Percentiles rank a stretch among this genome's conserved stretches.
Conservation (phyloP, 2,113 vertebrate genomes). For the Ceratotherium simum region DNA sequence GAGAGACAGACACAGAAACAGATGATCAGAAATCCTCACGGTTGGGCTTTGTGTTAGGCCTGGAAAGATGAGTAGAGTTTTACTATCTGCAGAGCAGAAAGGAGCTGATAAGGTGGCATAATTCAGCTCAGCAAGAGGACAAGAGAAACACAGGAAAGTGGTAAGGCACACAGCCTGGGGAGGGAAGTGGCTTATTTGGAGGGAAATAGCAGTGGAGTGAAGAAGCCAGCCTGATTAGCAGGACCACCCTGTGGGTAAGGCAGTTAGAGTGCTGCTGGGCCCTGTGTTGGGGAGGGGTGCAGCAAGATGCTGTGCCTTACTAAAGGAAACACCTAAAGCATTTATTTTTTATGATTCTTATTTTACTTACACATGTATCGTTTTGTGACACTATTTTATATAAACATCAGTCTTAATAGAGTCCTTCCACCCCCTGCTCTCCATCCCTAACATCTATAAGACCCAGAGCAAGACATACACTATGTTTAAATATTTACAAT, state of each 20-base stretch:
- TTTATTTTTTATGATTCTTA: not conserved
- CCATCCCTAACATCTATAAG: not conserved
- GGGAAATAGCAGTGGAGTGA: not conserved
- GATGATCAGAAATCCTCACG: not conserved
- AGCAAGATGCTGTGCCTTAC: not conserved
- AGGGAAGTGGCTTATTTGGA: not conserved
- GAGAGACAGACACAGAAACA: not conserved
- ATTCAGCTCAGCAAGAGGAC: not conserved
- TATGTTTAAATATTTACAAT: slow-evolving; percentile 11
- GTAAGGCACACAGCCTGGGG: not conserved
- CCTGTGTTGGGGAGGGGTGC: not conserved
- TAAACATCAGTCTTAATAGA: not conserved
- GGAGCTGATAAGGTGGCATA: not conserved
- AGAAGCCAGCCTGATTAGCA: not conserved
- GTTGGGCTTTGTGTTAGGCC: not conserved
- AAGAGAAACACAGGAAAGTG: not conserved
- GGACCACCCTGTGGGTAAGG: not conserved
- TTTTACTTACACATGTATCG: not conserved
- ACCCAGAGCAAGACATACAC: not conserved
- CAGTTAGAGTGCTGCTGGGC: not conserved
- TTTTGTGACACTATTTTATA: not conserved
- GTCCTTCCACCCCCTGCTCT: not conserved
- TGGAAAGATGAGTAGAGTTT: not conserved
- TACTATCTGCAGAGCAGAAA: not conserved
- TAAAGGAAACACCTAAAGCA: not conserved